Evolutionary conservation across 2,888 invertebrate species (phyloP).

Genomic region (Eugnorisma glareosa): DNA sequence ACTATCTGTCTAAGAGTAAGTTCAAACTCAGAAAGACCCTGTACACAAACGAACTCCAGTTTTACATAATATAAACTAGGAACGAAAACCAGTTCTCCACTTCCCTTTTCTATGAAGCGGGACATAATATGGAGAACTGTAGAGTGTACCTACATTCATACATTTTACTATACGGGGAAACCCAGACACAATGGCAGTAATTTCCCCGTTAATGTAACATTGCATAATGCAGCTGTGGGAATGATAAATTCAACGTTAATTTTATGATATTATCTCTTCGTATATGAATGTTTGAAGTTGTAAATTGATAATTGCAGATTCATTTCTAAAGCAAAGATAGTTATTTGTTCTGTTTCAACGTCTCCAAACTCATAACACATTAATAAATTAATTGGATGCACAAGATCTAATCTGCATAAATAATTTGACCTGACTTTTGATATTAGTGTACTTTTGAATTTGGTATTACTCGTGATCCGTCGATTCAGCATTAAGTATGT

Average conservation of each 20-base stretch:
- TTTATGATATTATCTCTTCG: neutral
- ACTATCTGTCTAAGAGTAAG: neutral
- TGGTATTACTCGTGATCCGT: neutral
- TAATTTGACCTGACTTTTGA: neutral
- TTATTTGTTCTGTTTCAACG: neutral
- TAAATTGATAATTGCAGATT: neutral
- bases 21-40: neutral
- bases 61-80: neutral
- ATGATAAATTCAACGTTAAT: neutral
- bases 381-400: neutral
- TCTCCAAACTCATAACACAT: neutral
- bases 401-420: neutral
- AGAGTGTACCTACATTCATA: neutral
- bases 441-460: neutral
- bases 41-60: neutral
- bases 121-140: slow-evolving; percentile 1
- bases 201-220: slow-evolving; percentile 7
- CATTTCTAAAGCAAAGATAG: neutral
- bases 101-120: slow-evolving; percentile 8
- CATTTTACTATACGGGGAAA: slow-evolving; percentile 22
- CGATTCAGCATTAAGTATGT: neutral
- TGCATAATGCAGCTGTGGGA: neutral
- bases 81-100: neutral
- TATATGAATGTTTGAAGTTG: neutral
- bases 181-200: slow-evolving; percentile 8